These are phyloP conservation scores for Malachius bipustulatus DNA, from an alignment of 2,888 invertebrate species.

Conservation along the genomic window DNA sequence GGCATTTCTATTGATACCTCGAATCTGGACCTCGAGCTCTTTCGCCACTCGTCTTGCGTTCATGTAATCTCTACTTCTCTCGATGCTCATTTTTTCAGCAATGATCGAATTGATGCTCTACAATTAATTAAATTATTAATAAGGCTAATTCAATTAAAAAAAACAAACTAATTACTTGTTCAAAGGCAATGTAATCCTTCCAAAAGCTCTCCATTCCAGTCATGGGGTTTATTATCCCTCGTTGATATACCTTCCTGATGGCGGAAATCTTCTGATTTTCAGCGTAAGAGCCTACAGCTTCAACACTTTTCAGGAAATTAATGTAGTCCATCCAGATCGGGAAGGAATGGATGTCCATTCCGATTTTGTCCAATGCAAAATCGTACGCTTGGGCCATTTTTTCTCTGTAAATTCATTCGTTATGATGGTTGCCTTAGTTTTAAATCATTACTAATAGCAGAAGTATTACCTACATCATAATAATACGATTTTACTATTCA, in stretches of 20 bases:
- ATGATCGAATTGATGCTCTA: conserved; percentile 57
- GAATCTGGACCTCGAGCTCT: conserved; percentile 87
- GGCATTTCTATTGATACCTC: conserved; percentile 89
- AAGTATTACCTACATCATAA: too few relatives aligned
- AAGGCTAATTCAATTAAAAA: too few relatives aligned
- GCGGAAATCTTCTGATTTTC: conserved; percentile 99
- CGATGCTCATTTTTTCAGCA: conserved; percentile 96
- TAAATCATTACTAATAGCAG: too few relatives aligned
- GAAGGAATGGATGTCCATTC: conserved; percentile 94
- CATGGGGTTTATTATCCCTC: conserved; percentile 93
- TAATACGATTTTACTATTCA: too few relatives aligned
- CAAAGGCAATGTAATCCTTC: conserved; percentile 97
- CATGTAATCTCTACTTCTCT: conserved; percentile 94
- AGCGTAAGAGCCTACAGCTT: conserved; percentile 96
- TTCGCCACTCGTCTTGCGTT: conserved; percentile 93
- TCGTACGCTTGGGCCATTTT: conserved; percentile 99
- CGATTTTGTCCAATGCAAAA: conserved; percentile 97
- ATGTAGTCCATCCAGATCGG: conserved; percentile 98
- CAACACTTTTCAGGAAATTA: conserved; percentile 87
- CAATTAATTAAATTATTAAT: conserved; percentile 10
- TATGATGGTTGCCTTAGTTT: too few relatives aligned
- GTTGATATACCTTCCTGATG: conserved; percentile 92
- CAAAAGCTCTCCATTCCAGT: conserved; percentile 92
- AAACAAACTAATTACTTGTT: conserved; percentile 45
- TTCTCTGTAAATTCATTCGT: conserved; percentile 64